Conservation (phyloP, 2,888 invertebrate species). For the Lottia scabra region DNA sequence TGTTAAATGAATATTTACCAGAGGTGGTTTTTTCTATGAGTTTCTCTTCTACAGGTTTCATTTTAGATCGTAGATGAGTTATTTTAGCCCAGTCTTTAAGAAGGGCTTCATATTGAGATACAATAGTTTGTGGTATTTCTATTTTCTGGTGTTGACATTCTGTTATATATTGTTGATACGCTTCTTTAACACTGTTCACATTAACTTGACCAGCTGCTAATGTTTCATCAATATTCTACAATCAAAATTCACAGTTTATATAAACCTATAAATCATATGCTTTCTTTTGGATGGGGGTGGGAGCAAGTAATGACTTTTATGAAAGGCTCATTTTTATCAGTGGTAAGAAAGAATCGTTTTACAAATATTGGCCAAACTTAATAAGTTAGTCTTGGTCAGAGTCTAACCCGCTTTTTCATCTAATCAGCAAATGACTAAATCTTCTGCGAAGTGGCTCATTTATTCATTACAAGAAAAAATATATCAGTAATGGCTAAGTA, state of each 20-base stretch:
- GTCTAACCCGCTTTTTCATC: too few species aligned
- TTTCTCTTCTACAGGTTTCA: slow-evolving; percentile 39
- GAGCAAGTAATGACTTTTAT: too few species aligned
- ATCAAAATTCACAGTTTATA: slow-evolving; percentile 6
- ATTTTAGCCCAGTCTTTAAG: slow-evolving; percentile 61
- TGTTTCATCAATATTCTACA: slow-evolving; percentile 59
- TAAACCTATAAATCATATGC: too few species aligned
- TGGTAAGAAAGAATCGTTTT: too few species aligned
- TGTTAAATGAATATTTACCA: slow-evolving; percentile 39
- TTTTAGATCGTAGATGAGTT: slow-evolving; percentile 47
- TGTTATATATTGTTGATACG: slow-evolving; percentile 41
- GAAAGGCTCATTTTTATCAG: too few species aligned
- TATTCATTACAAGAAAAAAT: too few species aligned
- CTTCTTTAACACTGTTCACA: slow-evolving; percentile 52
- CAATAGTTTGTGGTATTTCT: slow-evolving; percentile 49
- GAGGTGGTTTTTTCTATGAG: slow-evolving; percentile 49
- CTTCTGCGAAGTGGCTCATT: too few species aligned
- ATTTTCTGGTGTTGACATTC: slow-evolving; percentile 45
- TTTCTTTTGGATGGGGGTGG: too few species aligned
- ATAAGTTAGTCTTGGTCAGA: too few species aligned
- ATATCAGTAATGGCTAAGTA: too few species aligned
- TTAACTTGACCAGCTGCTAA: slow-evolving; percentile 51
- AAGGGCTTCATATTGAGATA: slow-evolving; percentile 51
- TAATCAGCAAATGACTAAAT: too few species aligned
- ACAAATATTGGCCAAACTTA: too few species aligned